These are phyloP conservation scores for Syritta pipiens DNA, from an alignment of 2,888 invertebrate genomes.

Conservation along the genomic window DNA sequence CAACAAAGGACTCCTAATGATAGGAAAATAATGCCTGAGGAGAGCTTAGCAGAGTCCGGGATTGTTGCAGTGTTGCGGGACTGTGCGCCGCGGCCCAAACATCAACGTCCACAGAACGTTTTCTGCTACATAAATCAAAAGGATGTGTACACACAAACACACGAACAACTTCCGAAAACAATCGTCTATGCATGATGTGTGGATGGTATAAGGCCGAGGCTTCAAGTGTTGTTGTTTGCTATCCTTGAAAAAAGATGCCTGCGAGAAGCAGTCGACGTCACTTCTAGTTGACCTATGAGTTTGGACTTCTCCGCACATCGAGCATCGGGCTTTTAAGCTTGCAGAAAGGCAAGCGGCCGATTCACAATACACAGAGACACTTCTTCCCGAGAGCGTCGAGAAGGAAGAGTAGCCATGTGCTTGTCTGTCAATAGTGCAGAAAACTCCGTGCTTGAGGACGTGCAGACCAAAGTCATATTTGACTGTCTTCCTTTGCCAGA, in stretches of 20 bases:
- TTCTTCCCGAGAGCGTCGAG: too few species aligned
- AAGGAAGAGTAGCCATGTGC: too few species aligned
- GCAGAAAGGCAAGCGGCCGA: too few species aligned
- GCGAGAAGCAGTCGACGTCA: slow-evolving; percentile 37
- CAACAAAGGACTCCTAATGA: slow-evolving; percentile 68
- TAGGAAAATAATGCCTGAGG: slow-evolving; percentile 67
- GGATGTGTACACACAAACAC: slow-evolving; percentile 42
- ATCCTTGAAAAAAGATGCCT: slow-evolving; percentile 35
- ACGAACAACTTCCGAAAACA: slow-evolving; percentile 30
- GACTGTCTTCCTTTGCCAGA: too few species aligned
- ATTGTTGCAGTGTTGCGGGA: slow-evolving; percentile 19
- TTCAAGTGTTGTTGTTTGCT: too few species aligned
- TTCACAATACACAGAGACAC: too few species aligned
- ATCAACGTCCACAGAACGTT: slow-evolving; percentile 18
- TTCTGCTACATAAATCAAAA: slow-evolving; percentile 54
- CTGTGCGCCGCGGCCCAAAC: slow-evolving; percentile 1
- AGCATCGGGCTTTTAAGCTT: too few species aligned
- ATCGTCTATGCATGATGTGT: slow-evolving; percentile 18
- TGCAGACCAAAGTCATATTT: too few species aligned
- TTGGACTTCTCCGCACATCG: too few species aligned
- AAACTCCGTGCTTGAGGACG: too few species aligned
- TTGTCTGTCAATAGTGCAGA: too few species aligned
- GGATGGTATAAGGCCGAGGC: slow-evolving; percentile 21
- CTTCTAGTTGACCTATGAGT: slow-evolving; percentile 51
- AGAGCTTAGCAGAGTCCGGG: slow-evolving; percentile 54